These are phyloP conservation scores for Melolontha melolontha DNA, from an alignment of 2,888 invertebrate species.

Conservation along the genomic window DNA sequence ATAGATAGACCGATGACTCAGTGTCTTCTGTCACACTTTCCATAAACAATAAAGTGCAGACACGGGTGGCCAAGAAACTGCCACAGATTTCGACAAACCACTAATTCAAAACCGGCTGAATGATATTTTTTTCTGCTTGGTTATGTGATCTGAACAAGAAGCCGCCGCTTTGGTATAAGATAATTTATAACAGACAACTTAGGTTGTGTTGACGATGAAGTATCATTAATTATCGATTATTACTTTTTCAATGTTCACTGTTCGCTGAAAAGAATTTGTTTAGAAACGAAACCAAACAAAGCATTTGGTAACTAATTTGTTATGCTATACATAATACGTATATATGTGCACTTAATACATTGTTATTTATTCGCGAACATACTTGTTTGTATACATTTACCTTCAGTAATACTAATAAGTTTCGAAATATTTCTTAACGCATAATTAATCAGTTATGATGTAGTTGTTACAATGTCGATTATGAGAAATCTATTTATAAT, in stretches of 20 bases:
- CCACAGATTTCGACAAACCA: slow-evolving; percentile 7
- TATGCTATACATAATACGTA: no score
- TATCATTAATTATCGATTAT: slow-evolving; percentile 28
- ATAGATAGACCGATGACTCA: slow-evolving; percentile 52
- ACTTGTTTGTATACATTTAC: no score
- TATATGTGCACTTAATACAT: no score
- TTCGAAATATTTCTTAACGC: no score
- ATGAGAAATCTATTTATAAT: no score
- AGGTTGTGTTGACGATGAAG: slow-evolving; percentile 21
- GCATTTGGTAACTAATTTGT: no score
- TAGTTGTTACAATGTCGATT: no score
- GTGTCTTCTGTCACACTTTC: slow-evolving; percentile 8
- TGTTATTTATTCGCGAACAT: no score
- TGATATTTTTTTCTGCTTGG: slow-evolving; percentile 9
- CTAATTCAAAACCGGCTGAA: slow-evolving; percentile 4
- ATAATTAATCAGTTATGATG: no score
- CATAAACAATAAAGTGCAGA: slow-evolving; percentile 23
- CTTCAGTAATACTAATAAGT: no score
- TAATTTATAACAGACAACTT: slow-evolving; percentile 19
- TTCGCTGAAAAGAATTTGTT: no score
- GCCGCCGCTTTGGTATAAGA: slow-evolving; percentile 7
- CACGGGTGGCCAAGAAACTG: slow-evolving; percentile 25
- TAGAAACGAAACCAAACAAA: no score
- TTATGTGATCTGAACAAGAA: neutral
- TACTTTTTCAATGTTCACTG: neutral